Evolutionary conservation across 1,140 invertebrate species (phyloP), one percentile per base, ranked within the genome.

Genomic region (Coptotermes formosanus): DNA sequence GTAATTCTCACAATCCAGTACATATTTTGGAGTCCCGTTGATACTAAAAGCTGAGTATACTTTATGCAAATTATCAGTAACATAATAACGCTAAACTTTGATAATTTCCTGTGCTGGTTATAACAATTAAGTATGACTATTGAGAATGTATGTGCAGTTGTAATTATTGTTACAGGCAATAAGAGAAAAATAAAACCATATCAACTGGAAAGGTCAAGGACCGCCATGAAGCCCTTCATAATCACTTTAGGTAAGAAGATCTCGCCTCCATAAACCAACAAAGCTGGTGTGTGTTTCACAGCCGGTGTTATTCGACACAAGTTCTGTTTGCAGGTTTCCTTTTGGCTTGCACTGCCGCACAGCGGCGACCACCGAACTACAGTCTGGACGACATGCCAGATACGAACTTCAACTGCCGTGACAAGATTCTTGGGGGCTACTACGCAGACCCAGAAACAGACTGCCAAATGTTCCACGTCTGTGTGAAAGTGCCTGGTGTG

Each of bases 391-490:
- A 94, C 88, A 96, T 98, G 93, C 97, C 96, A 86, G 94, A 95
- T 87, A 97, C 97, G 82, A 93, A 94, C 85, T 98, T 98, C 92
- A 94, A 94, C 87, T 98, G 97, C 91, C 93, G 94, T 87, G 96
- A 96, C 88, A 97, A 97, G 91, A 96, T 97, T 88, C 93, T 97
- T 38, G 97, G 97, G 87, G 96, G 97, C 81, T 98, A 98, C 91
- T 98, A 98, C 90, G 97, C 97, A 23, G 97, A 98, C 91, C 94
- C 95, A 1, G 97, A 98, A 90, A 96, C 97, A 1, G 95, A 97
- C 89, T 98, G 97, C 91, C 97, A 98, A 91, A 96, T 97, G 92
- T 98, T 97, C 91, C 97, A 98, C 89, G 95, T 97, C 83, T 97
- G 97, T 90, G 96, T 97, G 43, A 95, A 95, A 89, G 95, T 97